phyloP scores from a whole-genome alignment of 2,797 vertebrate genomes.

The Astyanax mexicanus region DNA sequence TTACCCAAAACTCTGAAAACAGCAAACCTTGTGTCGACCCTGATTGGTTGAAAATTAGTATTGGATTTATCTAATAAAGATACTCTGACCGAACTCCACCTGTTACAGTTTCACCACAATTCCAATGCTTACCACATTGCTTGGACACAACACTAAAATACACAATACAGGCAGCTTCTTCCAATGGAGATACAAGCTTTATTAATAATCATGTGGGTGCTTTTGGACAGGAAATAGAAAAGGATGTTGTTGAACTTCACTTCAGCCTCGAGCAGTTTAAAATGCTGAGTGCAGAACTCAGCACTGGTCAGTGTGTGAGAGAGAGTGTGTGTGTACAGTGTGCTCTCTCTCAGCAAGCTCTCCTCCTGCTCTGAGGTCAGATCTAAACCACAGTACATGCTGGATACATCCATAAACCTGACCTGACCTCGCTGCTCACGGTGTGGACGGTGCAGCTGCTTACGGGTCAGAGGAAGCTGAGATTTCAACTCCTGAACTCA shows the following conservation, averaged over 20 bases:
- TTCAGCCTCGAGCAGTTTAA: not conserved
- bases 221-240: too few species aligned
- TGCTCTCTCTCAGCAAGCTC: not conserved
- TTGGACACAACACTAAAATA: too few species aligned
- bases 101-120: too few species aligned
- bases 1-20: too few species aligned
- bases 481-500: conserved; percentile 26
- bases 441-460: not conserved
- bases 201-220: too few species aligned
- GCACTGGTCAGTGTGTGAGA: not conserved
- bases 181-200: too few species aligned
- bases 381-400: conserved; percentile 22
- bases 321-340: not conserved
- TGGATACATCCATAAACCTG: conserved; percentile 37
- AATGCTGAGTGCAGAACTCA: not conserved
- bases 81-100: too few species aligned
- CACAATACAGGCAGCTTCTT: too few species aligned
- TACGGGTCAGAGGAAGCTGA: conserved; percentile 17
- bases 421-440: conserved; percentile 2
- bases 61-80: too few species aligned
- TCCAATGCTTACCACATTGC: too few species aligned
- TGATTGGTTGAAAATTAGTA: too few species aligned
- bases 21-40: too few species aligned
- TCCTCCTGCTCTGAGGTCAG: not conserved
- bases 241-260: not conserved